A percentile compares a stretch with the other conserved stretches of the same genome.
phyloP scores from a whole-genome alignment of 2,797 vertebrate genomes.

The Trichosurus vulpecula region DNA sequence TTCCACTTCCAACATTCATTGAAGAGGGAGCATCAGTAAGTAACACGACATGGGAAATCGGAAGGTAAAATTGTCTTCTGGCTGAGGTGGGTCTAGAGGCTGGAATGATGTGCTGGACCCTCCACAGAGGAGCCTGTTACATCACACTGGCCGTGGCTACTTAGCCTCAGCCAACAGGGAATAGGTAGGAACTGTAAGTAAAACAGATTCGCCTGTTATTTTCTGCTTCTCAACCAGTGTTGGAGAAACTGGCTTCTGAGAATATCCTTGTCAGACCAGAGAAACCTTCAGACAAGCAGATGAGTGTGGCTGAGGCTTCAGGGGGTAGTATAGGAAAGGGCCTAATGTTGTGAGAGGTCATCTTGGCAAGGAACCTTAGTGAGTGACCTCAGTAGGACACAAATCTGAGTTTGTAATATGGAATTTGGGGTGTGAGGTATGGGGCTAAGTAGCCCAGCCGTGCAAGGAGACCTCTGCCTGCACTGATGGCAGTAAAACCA shows the following conservation, averaged over 20 bases:
- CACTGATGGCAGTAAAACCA: background rate
- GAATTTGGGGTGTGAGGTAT: too few species aligned
- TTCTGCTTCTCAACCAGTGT: background rate
- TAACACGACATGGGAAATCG: background rate
- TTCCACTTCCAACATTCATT: background rate
- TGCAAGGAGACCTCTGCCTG: background rate
- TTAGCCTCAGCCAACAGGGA: background rate
- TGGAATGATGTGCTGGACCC: background rate
- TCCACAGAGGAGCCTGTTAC: background rate
- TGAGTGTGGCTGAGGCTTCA: background rate
- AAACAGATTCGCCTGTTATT: background rate
- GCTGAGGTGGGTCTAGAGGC: background rate
- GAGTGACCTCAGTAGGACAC: background rate
- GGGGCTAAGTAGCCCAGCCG: background rate
- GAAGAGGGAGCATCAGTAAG: conserved; percentile 20
- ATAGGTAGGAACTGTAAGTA: background rate
- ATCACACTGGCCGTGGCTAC: background rate
- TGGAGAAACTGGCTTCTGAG: background rate
- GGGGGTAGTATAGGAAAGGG: background rate
- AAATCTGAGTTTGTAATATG: background rate
- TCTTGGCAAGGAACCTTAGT: background rate
- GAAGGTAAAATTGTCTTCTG: background rate
- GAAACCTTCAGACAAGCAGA: background rate
- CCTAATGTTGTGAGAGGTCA: background rate
- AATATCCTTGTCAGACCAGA: background rate